Evolutionary conservation across 2,797 vertebrate genomes (phyloP).

Genomic region (Monodelphis domestica): DNA sequence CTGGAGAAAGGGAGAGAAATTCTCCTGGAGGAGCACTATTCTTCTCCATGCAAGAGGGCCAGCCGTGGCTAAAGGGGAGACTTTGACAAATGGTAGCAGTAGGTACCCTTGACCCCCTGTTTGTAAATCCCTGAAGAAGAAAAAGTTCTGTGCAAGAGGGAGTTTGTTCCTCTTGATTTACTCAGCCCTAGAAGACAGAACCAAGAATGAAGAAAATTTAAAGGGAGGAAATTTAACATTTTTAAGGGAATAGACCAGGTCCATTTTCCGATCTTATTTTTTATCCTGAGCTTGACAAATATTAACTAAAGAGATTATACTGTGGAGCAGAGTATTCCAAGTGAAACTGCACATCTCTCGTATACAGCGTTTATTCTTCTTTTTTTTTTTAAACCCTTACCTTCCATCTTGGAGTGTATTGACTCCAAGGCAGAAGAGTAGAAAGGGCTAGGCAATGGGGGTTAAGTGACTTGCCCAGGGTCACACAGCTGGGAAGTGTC

Average conservation of each 20-base stretch:
- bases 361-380: background rate
- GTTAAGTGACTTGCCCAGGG: too few species aligned
- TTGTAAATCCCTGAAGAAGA: background rate
- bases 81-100: background rate
- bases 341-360: background rate
- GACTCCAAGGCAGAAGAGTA: too few species aligned
- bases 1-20: background rate
- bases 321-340: background rate
- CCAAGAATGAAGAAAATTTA: background rate
- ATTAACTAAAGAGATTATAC: background rate
- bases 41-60: background rate
- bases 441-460: too few species aligned
- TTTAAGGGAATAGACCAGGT: background rate
- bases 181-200: background rate
- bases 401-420: too few species aligned
- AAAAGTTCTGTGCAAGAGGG: background rate
- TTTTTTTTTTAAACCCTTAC: too few species aligned
- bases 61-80: background rate
- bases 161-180: background rate
- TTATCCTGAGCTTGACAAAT: background rate
- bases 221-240: background rate
- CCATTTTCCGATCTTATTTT: background rate
- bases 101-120: background rate
- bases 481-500: too few species aligned
- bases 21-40: background rate